Conservation (phyloP, 2,113 vertebrate species). For the Pterocles orientalis region DNA sequence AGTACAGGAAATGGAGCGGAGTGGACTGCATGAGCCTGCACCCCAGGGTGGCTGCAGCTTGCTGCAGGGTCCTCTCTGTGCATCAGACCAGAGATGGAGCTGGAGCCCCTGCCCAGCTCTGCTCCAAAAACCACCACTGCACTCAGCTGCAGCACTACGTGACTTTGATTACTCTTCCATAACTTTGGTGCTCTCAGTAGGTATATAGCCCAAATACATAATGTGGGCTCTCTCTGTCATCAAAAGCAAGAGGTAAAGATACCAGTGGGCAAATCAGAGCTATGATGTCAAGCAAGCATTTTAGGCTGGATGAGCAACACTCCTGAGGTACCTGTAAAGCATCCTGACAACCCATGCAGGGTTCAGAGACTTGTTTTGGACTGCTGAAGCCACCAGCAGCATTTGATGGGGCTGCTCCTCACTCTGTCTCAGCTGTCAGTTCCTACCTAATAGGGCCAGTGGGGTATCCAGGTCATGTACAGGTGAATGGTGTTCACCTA, state of each 20-base stretch:
- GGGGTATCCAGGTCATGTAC: neutral
- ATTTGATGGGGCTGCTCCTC: neutral
- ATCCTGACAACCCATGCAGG: fast-evolving
- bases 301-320: neutral
- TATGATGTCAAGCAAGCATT: neutral
- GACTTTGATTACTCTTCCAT: neutral
- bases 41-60: fast-evolving
- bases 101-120: neutral
- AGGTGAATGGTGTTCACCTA: neutral
- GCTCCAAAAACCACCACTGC: neutral
- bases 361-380: neutral
- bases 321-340: neutral
- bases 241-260: neutral
- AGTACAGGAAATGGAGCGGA: fast-evolving
- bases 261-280: fast-evolving
- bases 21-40: fast-evolving
- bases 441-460: neutral
- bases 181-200: neutral
- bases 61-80: neutral
- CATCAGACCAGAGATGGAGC: neutral
- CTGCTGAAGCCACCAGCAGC: neutral
- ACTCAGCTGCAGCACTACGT: fast-evolving
- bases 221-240: neutral
- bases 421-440: neutral
- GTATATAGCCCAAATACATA: neutral